Evolutionary conservation across 1,140 invertebrate genomes (phyloP), one percentile per base, ranked within the genome.

Genomic region (Homarus americanus): DNA sequence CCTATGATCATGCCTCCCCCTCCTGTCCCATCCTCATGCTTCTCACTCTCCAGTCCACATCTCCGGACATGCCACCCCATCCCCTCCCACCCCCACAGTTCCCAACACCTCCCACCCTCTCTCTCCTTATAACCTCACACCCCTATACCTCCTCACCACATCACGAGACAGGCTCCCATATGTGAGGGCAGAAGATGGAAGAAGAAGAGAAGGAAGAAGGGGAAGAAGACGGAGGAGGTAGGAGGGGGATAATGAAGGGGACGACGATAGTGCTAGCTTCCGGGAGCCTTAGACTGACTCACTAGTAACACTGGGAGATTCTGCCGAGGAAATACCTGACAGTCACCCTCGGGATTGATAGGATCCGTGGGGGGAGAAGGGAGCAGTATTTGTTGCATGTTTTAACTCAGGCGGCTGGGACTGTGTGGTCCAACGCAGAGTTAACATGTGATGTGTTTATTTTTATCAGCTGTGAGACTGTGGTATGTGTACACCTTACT

Each of bases 191-290:
- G 76, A 44, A 24, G 40, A 34, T 72, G n/a, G 38, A 3, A 44
- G 10, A 40, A 17, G 40, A 38, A n/a, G 76, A 44, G 76, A 32
- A 79, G 38, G 76, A 40, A 76, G 73, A 76, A 38, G 73, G 40
- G 41, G 76, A 79, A 20, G 76, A 79, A 41, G 40, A n/a, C 4
- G n/a, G 12, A 73, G 17, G 7, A 28, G 32, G 44, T 41, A 32
- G 38, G 78, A 80, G 44, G 34, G 44, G 78, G 12, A 53, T 28
- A 44, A 28, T 4, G 78, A 38, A 79, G 76, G n/a, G 58, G 78
- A 9, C n/a, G 44, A 15, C 44, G 15, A 49, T 5, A 15, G 15
- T 49, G 44, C 44, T 49, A 49, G 15, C 44, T 49, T 49, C 5
- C 44, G 5, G 44, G 44, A 49, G 44, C 12, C 44, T 15, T 15